phyloP scores from a whole-genome alignment of 2,797 vertebrate species.

The Acipenser ruthenus region DNA sequence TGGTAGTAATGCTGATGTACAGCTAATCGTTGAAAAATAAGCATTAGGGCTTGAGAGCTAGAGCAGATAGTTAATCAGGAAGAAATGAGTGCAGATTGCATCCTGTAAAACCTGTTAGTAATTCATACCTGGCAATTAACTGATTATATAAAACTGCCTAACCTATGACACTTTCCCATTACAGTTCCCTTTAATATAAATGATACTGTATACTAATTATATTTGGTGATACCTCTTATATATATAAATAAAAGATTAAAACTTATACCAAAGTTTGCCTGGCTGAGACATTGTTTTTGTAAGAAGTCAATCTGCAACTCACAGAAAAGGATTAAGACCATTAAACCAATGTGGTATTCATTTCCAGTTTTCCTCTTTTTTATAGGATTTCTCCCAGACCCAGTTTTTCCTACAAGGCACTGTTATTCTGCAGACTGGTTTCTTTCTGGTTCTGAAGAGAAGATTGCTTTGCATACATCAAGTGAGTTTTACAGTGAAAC shows the following conservation, averaged over 20 bases:
- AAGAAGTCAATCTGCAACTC: too few relatives aligned
- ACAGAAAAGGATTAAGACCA: too few relatives aligned
- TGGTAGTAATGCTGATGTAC: constrained; percentile 94
- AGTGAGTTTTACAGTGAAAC: neutral
- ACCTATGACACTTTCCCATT: constrained; percentile 43
- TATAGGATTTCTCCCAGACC: too few relatives aligned
- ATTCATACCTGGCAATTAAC: constrained; percentile 57
- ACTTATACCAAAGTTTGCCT: constrained; percentile 20
- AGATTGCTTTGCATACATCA: constrained; percentile 18
- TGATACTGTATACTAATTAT: constrained; percentile 40
- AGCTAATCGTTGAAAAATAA: constrained; percentile 97
- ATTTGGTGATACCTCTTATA: constrained; percentile 35
- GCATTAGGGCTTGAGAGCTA: constrained; percentile 80
- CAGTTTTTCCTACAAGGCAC: too few relatives aligned
- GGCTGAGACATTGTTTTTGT: too few relatives aligned
- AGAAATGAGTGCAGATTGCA: constrained; percentile 58
- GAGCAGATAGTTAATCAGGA: constrained; percentile 80
- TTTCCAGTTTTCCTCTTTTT: too few relatives aligned
- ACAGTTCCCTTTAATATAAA: constrained; percentile 24
- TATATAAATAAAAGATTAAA: constrained; percentile 36
- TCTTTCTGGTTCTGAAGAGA: neutral
- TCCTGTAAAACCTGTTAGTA: constrained; percentile 47
- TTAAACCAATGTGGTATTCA: too few relatives aligned
- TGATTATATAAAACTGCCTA: constrained; percentile 31
- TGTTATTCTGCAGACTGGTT: too few relatives aligned